Conservation (phyloP, 2,113 vertebrate species). For the Crotalus helleri region DNA sequence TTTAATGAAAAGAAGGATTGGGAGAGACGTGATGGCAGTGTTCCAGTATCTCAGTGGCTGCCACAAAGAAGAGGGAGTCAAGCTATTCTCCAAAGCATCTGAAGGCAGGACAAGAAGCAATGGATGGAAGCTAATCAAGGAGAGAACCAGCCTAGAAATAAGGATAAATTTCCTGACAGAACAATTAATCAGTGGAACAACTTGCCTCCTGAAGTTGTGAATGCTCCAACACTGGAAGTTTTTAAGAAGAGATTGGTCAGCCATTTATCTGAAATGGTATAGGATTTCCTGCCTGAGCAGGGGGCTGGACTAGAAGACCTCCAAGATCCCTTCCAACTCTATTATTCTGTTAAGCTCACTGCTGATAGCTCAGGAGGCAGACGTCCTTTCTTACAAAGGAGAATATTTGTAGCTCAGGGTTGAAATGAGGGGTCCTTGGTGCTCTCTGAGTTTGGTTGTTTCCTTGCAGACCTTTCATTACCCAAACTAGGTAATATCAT, state of each 20-base stretch:
- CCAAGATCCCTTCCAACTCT: neutral
- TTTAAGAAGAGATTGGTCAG: neutral
- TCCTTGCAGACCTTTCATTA: neutral
- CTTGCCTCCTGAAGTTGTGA: neutral
- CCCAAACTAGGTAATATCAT: neutral
- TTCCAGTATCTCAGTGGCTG: neutral
- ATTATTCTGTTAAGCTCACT: neutral
- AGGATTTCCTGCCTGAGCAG: neutral
- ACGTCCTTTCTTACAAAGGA: neutral
- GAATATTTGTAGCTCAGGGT: neutral
- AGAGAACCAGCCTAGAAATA: neutral
- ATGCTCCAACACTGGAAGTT: neutral
- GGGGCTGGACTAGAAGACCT: neutral
- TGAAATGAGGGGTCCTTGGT: neutral
- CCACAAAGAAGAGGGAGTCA: neutral
- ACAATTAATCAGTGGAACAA: neutral
- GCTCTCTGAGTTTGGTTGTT: neutral
- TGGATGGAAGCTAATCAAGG: neutral
- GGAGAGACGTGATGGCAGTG: neutral
- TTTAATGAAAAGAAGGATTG: neutral
- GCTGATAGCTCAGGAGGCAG: neutral
- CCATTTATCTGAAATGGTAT: neutral
- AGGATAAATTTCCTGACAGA: neutral
- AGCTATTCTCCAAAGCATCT: neutral
- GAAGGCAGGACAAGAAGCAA: neutral